phyloP scores from a whole-genome alignment of 1,140 invertebrate genomes.

The Drosophila sproati region DNA sequence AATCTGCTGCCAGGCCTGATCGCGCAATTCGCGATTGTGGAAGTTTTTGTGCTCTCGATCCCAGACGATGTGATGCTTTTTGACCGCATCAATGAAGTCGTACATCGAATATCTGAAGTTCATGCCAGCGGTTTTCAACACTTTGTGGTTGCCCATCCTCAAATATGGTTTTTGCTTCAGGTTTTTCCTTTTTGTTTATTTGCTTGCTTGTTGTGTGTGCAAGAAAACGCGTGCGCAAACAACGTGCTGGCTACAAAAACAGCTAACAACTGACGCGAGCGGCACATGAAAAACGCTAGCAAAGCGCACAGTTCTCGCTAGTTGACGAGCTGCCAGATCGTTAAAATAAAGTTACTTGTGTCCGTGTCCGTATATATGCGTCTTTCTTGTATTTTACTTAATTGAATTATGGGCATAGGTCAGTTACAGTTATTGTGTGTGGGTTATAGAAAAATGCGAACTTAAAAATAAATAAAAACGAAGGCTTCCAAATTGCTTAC shows the following conservation, averaged over 20 bases:
- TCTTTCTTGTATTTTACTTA: background rate
- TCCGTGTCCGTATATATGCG: background rate
- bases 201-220: background rate
- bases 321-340: slow-evolving; percentile 23
- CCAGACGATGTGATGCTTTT: slow-evolving; percentile 63
- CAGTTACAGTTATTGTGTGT: background rate
- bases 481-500: too few relatives aligned
- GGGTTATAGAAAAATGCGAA: too few relatives aligned
- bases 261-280: slow-evolving; percentile 36
- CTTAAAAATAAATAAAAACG: too few relatives aligned
- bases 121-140: slow-evolving; percentile 56
- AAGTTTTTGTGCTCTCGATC: slow-evolving; percentile 65
- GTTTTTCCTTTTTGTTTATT: background rate
- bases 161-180: slow-evolving; percentile 13
- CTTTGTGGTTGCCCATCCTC: slow-evolving; percentile 71
- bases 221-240: slow-evolving; percentile 37
- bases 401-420: background rate
- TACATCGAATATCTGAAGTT: slow-evolving; percentile 74
- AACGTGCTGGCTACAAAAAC: slow-evolving; percentile 51
- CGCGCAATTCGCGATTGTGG: slow-evolving; percentile 65
- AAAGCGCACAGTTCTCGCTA: slow-evolving; percentile 37
- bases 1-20: slow-evolving; percentile 68
- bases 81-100: slow-evolving; percentile 72
- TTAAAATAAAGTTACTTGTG: background rate
- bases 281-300: slow-evolving; percentile 43